Conservation (phyloP, 2,113 vertebrate species). For the Hypanus sabinus region DNA sequence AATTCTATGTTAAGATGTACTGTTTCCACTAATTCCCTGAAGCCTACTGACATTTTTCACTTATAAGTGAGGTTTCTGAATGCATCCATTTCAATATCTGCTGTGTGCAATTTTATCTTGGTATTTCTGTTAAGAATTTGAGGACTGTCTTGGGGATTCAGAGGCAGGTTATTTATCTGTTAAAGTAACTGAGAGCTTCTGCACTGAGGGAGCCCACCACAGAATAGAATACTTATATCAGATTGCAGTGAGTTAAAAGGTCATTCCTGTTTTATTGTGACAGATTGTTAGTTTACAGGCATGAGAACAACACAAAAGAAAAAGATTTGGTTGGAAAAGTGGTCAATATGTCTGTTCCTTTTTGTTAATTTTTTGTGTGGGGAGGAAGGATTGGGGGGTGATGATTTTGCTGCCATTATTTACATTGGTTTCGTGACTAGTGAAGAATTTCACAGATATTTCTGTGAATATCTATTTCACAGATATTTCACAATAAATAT, state of each 20-base stretch:
- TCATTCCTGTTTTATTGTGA: background rate
- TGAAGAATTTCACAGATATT: too few species aligned
- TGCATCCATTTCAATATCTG: background rate
- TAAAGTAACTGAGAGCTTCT: background rate
- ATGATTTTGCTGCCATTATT: too few species aligned
- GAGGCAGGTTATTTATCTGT: background rate
- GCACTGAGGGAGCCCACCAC: background rate
- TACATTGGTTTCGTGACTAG: too few species aligned
- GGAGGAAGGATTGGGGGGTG: too few species aligned
- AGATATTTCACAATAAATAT: too few species aligned
- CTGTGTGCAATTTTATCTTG: background rate
- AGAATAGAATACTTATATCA: background rate
- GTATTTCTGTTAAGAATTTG: background rate
- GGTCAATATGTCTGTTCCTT: too few species aligned
- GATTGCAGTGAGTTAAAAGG: background rate
- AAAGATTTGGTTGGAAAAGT: background rate
- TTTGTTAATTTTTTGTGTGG: too few species aligned
- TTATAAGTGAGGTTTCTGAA: conserved; percentile 13
- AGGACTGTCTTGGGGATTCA: background rate
- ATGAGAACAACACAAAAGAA: background rate
- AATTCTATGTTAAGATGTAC: background rate
- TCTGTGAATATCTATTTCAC: too few species aligned
- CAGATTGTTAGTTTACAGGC: background rate
- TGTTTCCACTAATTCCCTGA: background rate
- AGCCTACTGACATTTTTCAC: background rate